phyloP scores from a whole-genome alignment of 2,113 vertebrate genomes.

The Clupea harengus region DNA sequence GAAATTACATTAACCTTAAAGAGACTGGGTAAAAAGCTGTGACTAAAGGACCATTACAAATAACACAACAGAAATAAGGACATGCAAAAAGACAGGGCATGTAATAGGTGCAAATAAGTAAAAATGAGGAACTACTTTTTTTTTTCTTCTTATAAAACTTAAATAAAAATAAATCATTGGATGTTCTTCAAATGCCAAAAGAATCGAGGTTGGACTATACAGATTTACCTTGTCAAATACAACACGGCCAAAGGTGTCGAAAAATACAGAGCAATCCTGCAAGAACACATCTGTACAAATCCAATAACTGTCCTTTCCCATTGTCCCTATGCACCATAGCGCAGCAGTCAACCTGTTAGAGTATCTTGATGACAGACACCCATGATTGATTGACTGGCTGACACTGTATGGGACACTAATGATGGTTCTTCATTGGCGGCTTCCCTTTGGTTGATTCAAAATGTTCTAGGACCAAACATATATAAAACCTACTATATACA shows the following conservation, averaged over 20 bases:
- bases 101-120: background rate
- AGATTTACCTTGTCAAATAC: constrained; percentile 8
- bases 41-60: background rate
- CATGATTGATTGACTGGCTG: background rate
- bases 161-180: background rate
- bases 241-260: constrained; percentile 31
- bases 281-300: background rate
- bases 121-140: background rate
- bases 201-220: background rate
- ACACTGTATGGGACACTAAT: background rate
- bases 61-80: background rate
- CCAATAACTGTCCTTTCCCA: background rate
- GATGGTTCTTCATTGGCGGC: background rate
- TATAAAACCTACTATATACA: constrained; percentile 32
- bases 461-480: background rate
- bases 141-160: background rate
- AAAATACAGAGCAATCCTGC: background rate
- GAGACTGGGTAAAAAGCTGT: background rate
- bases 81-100: background rate
- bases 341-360: background rate
- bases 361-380: constrained; percentile 19
- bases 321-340: background rate
- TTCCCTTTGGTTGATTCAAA: constrained; percentile 12
- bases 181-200: constrained; percentile 14
- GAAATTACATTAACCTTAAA: background rate